A percentile compares a stretch with the other conserved stretches of the same genome.
Conservation (phyloP, 2,888 invertebrate species). For the Embidobia sp. region DNA sequence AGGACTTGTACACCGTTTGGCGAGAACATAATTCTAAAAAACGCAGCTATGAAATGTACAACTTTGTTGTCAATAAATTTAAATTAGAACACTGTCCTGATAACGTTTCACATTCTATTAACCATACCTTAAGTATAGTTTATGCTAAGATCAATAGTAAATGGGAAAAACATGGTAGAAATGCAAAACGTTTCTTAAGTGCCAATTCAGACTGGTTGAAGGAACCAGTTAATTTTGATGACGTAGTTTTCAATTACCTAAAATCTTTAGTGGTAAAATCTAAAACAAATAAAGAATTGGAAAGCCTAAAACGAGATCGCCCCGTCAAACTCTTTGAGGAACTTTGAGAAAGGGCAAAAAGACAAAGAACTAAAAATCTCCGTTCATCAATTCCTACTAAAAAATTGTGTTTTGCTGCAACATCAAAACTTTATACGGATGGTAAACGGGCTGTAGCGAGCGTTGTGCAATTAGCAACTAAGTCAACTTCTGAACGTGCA, state of each 20-base stretch:
- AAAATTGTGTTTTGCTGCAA: neutral
- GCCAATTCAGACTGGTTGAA: neutral
- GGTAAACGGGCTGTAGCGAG: conserved; percentile 5
- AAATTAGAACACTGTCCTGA: neutral
- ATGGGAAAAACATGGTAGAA: neutral
- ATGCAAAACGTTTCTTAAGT: neutral
- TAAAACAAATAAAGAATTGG: neutral
- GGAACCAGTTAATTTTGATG: neutral
- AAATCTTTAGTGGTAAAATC: neutral
- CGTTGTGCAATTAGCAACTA: neutral
- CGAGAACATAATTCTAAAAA: neutral
- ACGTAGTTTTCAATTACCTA: neutral
- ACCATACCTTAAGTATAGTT: neutral
- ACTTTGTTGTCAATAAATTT: neutral
- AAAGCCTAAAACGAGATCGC: conserved; percentile 1
- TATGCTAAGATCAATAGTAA: neutral
- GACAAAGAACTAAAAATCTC: neutral
- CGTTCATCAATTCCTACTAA: neutral
- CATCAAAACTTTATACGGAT: neutral
- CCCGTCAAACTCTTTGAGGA: neutral
- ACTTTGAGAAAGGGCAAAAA: neutral
- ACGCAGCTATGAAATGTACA: neutral
- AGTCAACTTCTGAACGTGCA: neutral
- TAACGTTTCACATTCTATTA: neutral
- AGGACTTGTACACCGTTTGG: neutral